Evolutionary conservation across 2,113 vertebrate genomes (phyloP), one percentile per base, ranked within the genome.

Genomic region (Lethenteron reissneri): DNA sequence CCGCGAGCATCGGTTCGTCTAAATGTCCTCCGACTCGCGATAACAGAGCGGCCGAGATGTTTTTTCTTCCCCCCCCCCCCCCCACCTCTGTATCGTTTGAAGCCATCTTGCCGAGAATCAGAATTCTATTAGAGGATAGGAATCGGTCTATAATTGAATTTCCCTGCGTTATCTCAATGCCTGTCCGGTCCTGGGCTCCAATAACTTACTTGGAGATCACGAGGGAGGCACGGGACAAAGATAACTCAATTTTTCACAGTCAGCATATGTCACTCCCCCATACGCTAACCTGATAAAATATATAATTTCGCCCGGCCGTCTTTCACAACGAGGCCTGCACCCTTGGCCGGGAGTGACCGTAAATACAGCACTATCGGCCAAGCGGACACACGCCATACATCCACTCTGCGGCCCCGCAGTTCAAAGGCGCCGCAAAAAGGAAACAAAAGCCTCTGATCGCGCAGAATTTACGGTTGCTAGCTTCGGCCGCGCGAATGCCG

Each of bases 61-160:
- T 41, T 41, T 41, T 41, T 41, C 41, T 41, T 41, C 41, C 41
- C 41, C 41, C 41, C 41, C 41, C 41, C 41, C 41, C 64, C 25
- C 64, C 64, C 11, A 17, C 25, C 25, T n/a, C 64, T 25, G 64
- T 68, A 68, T 68, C 64, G 64, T 68, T 25, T n/a, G 64, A n/a
- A 68, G 64, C 64, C 64, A 96, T 97, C 88, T 88, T 87, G 88
- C 89, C 85, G 84, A 84, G 89, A 92, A 95, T 94, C 92, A 87
- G 88, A 89, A 97, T 91, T 88, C 92, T 87, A 95, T 97, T 95
- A 97, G 89, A 92, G 90, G 86, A 85, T 90, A 90, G 92, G 95
- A 89, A 92, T 85, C 89, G 92, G 92, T 94, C 92, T 88, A 87
- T 96, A 97, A 99, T 97, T 97, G 92, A 91, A 95, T 99, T 95